Conservation (phyloP, 1,140 invertebrate species). For the Adoxophyes honmai region DNA sequence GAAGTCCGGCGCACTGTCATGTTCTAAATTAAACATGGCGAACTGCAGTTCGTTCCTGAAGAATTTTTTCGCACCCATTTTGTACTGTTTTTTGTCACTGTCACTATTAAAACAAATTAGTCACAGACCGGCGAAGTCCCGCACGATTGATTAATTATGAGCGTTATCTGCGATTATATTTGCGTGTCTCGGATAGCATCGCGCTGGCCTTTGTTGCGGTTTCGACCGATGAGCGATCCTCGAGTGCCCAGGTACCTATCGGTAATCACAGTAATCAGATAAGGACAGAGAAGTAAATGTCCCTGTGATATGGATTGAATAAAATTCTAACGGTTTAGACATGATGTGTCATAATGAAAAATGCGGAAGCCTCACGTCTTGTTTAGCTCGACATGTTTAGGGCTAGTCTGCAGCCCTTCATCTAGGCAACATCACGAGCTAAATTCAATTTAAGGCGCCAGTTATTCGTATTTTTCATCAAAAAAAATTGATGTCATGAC, state of each 20-base stretch:
- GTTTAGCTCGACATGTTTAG: too few species aligned
- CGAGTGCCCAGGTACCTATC: not conserved
- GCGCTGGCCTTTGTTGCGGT: not conserved
- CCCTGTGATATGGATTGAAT: too few species aligned
- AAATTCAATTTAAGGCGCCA: too few species aligned
- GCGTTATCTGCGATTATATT: constrained; percentile 4
- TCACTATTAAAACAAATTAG: not conserved
- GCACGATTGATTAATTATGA: not conserved
- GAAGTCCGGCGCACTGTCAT: constrained; percentile 46
- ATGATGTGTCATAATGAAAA: too few species aligned
- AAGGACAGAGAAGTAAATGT: too few species aligned
- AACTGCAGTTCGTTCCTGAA: constrained; percentile 43
- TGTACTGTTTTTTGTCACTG: constrained; percentile 6
- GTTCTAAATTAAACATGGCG: constrained; percentile 37
- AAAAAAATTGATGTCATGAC: too few species aligned
- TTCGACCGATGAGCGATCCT: not conserved
- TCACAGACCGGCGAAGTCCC: not conserved
- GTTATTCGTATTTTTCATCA: too few species aligned
- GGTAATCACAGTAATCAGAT: not conserved
- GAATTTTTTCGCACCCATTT: constrained; percentile 53
- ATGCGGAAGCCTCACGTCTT: too few species aligned
- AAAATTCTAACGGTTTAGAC: too few species aligned
- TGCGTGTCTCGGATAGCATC: constrained; percentile 1
- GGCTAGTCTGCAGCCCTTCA: too few species aligned
- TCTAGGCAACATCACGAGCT: too few species aligned